phyloP scores from a whole-genome alignment of 2,888 invertebrate species.

The Noctua janthe region DNA sequence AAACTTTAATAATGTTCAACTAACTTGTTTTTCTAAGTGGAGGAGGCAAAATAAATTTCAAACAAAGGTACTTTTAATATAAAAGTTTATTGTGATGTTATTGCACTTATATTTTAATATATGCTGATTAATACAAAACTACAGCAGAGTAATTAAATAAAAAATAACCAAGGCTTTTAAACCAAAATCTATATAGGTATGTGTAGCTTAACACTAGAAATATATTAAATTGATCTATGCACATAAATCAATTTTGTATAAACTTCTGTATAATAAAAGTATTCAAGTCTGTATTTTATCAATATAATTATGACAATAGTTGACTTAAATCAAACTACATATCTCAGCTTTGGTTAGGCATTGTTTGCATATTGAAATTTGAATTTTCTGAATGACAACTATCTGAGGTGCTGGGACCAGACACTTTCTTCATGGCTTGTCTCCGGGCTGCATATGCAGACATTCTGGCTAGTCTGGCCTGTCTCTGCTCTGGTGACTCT shows the following conservation, averaged over 20 bases:
- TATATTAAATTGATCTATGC: conserved; percentile 39
- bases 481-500: conserved; percentile 84
- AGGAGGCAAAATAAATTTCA: not conserved
- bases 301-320: conserved; percentile 35
- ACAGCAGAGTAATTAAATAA: conserved; percentile 43
- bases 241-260: conserved; percentile 45
- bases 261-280: conserved; percentile 56
- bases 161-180: conserved; percentile 34
- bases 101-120: conserved; percentile 47
- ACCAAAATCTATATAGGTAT: conserved; percentile 31
- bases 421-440: conserved; percentile 79
- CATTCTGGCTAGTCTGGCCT: conserved; percentile 82
- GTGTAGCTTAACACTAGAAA: conserved; percentile 37
- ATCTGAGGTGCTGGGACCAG: conserved; percentile 42
- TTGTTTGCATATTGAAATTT: conserved; percentile 50
- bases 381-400: conserved; percentile 42
- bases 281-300: conserved; percentile 44
- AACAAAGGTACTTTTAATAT: conserved; percentile 23
- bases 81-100: conserved; percentile 64
- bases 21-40: conserved; percentile 28
- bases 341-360: conserved; percentile 73
- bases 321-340: conserved; percentile 41
- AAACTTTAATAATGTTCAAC: conserved; percentile 40
- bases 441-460: conserved; percentile 86
- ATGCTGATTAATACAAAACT: conserved; percentile 42